Conservation (phyloP, 2,113 vertebrate genomes). For the Zapus hudsonius region DNA sequence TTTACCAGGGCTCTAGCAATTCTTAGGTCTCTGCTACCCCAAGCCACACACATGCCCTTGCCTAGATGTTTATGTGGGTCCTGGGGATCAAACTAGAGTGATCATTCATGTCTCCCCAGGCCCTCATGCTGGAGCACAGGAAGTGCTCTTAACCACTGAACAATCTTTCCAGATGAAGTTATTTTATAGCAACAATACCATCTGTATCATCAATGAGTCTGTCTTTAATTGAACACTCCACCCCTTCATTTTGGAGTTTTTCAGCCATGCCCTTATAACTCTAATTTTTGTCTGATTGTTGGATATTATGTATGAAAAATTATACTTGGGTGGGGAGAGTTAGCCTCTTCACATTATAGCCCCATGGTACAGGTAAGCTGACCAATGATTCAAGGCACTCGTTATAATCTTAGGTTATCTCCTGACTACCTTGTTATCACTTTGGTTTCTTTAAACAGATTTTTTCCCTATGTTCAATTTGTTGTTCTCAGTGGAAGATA, state of each 20-base stretch:
- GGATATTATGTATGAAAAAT: neutral
- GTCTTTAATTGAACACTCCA: neutral
- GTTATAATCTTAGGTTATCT: neutral
- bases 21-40: too few species aligned
- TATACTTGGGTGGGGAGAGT: neutral
- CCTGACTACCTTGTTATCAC: constrained; percentile 2
- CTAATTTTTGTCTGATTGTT: neutral
- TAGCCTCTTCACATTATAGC: neutral
- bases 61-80: too few species aligned
- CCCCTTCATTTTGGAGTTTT: neutral
- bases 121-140: too few species aligned
- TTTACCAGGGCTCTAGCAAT: too few species aligned
- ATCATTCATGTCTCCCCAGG: too few species aligned
- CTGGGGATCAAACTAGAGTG: too few species aligned
- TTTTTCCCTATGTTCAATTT: neutral
- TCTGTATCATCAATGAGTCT: neutral
- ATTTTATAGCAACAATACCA: neutral
- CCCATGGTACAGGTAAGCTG: neutral
- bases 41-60: too few species aligned
- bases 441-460: constrained; percentile 34
- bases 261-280: neutral
- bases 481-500: neutral
- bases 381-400: neutral
- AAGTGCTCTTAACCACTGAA: too few species aligned
- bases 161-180: neutral